phyloP scores from a whole-genome alignment of 2,113 vertebrate genomes.

The Cynopterus brachyotis region DNA sequence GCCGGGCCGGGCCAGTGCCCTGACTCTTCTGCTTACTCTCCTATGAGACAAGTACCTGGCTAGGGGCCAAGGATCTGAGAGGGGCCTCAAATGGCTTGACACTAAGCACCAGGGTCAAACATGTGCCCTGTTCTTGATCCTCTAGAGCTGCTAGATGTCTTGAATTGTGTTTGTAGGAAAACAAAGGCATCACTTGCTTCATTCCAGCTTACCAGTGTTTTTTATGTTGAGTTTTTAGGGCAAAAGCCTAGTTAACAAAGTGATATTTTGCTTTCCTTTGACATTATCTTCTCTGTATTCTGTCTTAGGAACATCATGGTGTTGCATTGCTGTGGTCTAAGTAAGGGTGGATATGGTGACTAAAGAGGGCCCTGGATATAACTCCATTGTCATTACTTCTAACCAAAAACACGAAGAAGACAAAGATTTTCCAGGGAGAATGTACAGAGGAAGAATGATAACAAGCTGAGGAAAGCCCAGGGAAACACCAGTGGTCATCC shows the following conservation, averaged over 20 bases:
- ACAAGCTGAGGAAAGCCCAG: background rate
- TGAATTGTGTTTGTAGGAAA: background rate
- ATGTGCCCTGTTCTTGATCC: background rate
- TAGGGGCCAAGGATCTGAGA: background rate
- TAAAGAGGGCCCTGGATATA: background rate
- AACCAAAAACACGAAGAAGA: slow-evolving; percentile 10
- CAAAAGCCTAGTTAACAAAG: slow-evolving; percentile 8
- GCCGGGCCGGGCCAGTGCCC: background rate
- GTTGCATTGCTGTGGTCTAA: background rate
- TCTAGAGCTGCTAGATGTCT: background rate
- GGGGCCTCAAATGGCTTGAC: background rate
- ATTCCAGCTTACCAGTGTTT: background rate
- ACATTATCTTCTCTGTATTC: slow-evolving; percentile 10
- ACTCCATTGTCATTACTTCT: background rate
- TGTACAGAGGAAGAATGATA: background rate
- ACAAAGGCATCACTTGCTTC: background rate
- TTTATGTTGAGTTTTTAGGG: background rate
- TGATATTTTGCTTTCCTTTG: background rate
- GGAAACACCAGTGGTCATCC: background rate
- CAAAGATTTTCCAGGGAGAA: background rate
- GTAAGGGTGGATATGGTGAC: background rate
- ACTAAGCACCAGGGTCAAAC: background rate
- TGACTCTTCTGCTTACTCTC: background rate
- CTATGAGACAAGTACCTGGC: background rate
- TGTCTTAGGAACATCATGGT: background rate